A percentile compares a stretch with the other conserved stretches of the same genome.
Conservation (phyloP, 37 sponge, comb jelly and placozoan genomes). For the Cliona cf. orientalis region DNA sequence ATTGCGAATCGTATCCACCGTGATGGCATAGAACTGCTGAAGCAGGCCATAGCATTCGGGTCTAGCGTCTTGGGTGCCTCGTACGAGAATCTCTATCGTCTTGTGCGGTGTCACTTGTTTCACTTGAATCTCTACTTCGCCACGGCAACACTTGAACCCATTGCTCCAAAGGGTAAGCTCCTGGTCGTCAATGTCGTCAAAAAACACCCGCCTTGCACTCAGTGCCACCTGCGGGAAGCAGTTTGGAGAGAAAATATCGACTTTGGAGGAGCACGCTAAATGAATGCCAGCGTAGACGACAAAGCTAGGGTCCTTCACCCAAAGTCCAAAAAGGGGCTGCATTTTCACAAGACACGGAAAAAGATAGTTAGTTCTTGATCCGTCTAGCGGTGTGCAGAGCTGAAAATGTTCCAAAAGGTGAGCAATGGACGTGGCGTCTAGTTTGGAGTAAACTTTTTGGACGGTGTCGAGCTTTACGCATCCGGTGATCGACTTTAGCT, state of each 20-base stretch:
- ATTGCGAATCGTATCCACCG: slow-evolving; percentile 26
- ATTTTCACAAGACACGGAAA: slow-evolving; percentile 86
- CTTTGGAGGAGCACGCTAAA: slow-evolving; percentile 29
- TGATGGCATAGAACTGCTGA: slow-evolving; percentile 73
- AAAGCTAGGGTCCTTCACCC: slow-evolving; percentile 71
- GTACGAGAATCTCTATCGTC: slow-evolving; percentile 69
- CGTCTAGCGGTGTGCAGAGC: slow-evolving; percentile 63
- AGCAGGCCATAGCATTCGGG: slow-evolving; percentile 76
- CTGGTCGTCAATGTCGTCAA: slow-evolving; percentile 83
- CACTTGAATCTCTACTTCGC: slow-evolving; percentile 77
- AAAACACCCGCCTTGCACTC: slow-evolving; percentile 54
- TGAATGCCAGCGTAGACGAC: slow-evolving; percentile 79
- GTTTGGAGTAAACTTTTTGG: slow-evolving; percentile 63
- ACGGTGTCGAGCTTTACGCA: slow-evolving; percentile 58
- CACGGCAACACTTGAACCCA: slow-evolving; percentile 87
- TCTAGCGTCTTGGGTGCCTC: slow-evolving; percentile 65
- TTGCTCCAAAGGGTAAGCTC: slow-evolving; percentile 85
- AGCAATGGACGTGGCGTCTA: slow-evolving; percentile 69
- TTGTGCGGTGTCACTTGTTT: slow-evolving; percentile 30
- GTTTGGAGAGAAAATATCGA: slow-evolving; percentile 76
- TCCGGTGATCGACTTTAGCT: slow-evolving; percentile 81
- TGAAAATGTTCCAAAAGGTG: slow-evolving; percentile 89
- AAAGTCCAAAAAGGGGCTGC: slow-evolving; percentile 82
- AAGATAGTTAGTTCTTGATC: slow-evolving; percentile 31
- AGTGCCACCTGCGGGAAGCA: slow-evolving; percentile 74